phyloP scores from a whole-genome alignment of 2,113 vertebrate genomes.

The Turdus rufiventris region DNA sequence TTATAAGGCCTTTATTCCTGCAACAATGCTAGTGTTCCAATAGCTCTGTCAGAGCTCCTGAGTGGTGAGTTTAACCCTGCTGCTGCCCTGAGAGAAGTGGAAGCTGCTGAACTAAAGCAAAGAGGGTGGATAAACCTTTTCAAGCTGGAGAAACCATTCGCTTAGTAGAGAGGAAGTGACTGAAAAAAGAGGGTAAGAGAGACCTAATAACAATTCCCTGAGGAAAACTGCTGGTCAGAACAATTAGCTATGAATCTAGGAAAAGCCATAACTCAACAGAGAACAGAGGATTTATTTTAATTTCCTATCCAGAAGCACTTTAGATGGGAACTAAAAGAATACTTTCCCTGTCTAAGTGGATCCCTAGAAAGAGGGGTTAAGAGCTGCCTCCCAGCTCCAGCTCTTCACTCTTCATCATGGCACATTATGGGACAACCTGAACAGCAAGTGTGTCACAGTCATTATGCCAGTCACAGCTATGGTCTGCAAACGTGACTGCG shows the following conservation, averaged over 20 bases:
- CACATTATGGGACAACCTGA: background rate
- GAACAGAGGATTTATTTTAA: background rate
- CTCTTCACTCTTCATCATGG: background rate
- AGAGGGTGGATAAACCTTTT: background rate
- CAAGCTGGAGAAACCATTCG: background rate
- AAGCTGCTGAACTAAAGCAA: background rate
- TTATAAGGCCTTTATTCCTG: background rate
- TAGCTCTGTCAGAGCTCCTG: slow-evolving; percentile 1
- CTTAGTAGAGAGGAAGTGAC: background rate
- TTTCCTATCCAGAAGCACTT: background rate
- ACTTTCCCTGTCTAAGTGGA: background rate
- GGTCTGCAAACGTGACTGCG: background rate
- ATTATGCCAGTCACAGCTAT: background rate
- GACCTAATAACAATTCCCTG: background rate
- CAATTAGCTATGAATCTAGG: slow-evolving; percentile 7
- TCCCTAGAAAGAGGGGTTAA: background rate
- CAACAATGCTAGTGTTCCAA: background rate
- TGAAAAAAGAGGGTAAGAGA: background rate
- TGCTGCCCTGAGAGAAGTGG: background rate
- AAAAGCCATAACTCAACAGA: background rate
- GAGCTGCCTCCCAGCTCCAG: background rate
- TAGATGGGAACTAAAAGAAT: background rate
- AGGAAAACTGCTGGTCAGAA: slow-evolving; percentile 16
- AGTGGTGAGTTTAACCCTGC: slow-evolving; percentile 13
- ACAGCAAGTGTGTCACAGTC: background rate